Percentiles rank a stretch among this genome's conserved stretches.
These are phyloP conservation scores for Dolomedes plantarius DNA, from an alignment of 2,888 invertebrate species.

Conservation along the genomic window DNA sequence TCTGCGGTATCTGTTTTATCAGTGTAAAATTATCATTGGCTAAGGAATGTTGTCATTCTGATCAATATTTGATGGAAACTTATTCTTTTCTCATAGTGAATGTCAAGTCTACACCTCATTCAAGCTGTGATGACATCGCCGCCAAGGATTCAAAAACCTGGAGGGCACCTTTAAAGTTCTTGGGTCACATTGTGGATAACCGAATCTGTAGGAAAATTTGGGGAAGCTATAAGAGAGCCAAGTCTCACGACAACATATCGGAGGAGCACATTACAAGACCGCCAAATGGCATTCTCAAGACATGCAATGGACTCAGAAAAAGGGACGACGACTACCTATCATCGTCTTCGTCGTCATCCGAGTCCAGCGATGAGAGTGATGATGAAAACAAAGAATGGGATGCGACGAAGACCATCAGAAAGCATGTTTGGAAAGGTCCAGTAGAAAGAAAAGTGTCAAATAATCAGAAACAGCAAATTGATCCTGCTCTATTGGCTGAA, in stretches of 20 bases:
- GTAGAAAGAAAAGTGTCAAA: slow-evolving; percentile 45
- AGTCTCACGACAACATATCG: slow-evolving; percentile 35
- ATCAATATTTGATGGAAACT: too few species aligned
- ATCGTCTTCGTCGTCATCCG: slow-evolving; percentile 7
- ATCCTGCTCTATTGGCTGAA: slow-evolving; percentile 72
- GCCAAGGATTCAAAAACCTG: slow-evolving; percentile 24
- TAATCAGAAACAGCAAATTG: slow-evolving; percentile 57
- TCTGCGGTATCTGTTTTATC: too few species aligned
- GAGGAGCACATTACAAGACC: slow-evolving; percentile 1
- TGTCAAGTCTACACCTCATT: slow-evolving; percentile 37
- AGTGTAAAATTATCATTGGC: too few species aligned
- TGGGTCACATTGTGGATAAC: slow-evolving; percentile 58
- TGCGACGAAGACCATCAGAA: neutral
- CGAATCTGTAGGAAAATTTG: slow-evolving; percentile 41
- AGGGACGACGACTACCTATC: slow-evolving; percentile 12
- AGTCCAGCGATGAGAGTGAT: slow-evolving; percentile 28
- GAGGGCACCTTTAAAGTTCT: slow-evolving; percentile 47
- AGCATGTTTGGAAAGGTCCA: slow-evolving; percentile 26
- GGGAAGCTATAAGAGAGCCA: slow-evolving; percentile 21
- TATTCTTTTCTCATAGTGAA: slow-evolving; percentile 36
- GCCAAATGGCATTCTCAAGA: neutral
- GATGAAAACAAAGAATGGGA: slow-evolving; percentile 17
- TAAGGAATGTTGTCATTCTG: too few species aligned
- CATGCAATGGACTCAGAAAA: slow-evolving; percentile 22
- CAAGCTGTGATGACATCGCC: slow-evolving; percentile 15